Base-by-base conservation (phyloP, 2,888 invertebrate species). In the Idaea biselata region DNA sequence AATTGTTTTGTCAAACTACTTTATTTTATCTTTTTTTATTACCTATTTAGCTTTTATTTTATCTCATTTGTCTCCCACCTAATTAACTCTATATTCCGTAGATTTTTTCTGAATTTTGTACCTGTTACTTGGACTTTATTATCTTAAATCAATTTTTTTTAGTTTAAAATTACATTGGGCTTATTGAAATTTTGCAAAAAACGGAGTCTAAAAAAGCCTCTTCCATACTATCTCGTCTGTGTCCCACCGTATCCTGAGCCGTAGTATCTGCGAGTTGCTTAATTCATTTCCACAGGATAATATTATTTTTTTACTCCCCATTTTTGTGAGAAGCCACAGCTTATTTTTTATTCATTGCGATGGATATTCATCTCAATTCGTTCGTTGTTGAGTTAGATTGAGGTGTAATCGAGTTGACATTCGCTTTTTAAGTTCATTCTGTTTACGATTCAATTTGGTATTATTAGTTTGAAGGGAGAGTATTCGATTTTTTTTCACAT, bases 221-320 rank as follows among this genome's bases (percentile, higher is more conserved):
- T 65, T 82, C 83, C 77, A 71, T 58, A 71, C 62, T 62, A 18
- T 0, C 5, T 1, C 0, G 33, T 66, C 68, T 68, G 66, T 67
- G 56, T 72, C 69, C 70, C 73, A 67, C 66, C 73, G 73, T 78
- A 81, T 80, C 81, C 80, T 72, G 75, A 77, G 75, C 77, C 82
- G 68, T 79, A 82, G 87, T 89, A 90, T 91, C 90, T 84, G 83
- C 78, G 84, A 86, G 84, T 86, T 87, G 86, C 88, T 92, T 92
- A 92, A 92, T 92, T 92, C 91, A 91, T 92, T 91, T 92, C 89
- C 89, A 89, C 88, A 75, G 91, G 91, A 92, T 92, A 91, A 91
- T 92, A 91, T 92, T 92, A 92, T 92, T 92, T 92, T 91, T 91
- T 91, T 91, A 87, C 89, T 87, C 88, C 89, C 80, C 82, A 72